Evolutionary conservation across 2,797 vertebrate genomes (phyloP).

Genomic region (Callimico goeldii): DNA sequence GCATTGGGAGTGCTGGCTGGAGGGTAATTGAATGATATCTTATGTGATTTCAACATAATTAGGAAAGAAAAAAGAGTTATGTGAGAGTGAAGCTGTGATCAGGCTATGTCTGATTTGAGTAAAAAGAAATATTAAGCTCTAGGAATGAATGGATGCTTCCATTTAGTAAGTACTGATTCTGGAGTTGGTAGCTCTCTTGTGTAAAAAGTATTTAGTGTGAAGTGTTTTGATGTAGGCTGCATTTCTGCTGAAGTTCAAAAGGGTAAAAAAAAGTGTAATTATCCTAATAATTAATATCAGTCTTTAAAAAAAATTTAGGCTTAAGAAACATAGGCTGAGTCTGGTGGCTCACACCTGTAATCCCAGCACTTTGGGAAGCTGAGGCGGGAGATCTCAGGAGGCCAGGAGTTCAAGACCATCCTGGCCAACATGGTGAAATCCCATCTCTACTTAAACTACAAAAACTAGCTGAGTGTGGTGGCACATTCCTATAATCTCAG

Average conservation of each 20-base stretch:
- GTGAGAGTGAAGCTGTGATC: neutral
- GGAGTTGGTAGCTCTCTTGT: neutral
- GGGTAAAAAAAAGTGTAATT: neutral
- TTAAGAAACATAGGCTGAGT: neutral
- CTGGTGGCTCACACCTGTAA: neutral
- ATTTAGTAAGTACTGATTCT: neutral
- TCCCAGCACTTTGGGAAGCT: neutral
- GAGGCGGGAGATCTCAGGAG: accelerated
- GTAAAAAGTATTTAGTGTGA: neutral
- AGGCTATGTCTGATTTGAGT: neutral
- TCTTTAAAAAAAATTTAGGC: neutral
- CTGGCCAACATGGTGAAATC: neutral
- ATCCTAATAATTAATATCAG: neutral
- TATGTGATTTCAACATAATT: neutral
- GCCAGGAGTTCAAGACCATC: neutral
- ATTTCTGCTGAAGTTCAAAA: neutral
- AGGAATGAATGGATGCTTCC: neutral
- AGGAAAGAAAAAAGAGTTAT: neutral
- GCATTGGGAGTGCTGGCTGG: neutral
- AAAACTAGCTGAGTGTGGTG: neutral
- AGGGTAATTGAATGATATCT: neutral
- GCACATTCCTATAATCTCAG: neutral
- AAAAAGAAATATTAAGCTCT: neutral
- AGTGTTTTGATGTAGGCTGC: neutral
- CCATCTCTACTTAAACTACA: neutral